Percentiles rank a stretch among this genome's conserved stretches.
Evolutionary conservation across 2,113 vertebrate species (phyloP).

Genomic region (Procavia capensis): DNA sequence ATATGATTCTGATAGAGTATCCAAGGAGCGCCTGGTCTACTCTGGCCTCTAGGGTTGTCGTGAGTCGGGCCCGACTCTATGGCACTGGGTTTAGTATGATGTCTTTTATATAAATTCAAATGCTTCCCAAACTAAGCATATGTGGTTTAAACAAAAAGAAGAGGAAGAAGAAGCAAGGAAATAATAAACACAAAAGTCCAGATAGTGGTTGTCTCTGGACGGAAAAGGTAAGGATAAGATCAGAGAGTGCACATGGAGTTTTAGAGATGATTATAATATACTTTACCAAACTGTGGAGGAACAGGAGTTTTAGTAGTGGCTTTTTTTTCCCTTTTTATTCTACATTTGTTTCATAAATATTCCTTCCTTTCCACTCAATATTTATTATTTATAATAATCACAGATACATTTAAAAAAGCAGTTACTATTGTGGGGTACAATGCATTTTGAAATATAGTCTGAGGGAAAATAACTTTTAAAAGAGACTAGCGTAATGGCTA

Average conservation of each 20-base stretch:
- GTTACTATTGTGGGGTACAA: background rate
- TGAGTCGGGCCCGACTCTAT: too few relatives aligned
- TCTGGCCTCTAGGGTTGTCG: too few relatives aligned
- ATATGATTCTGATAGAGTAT: background rate
- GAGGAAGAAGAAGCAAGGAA: constrained; percentile 11
- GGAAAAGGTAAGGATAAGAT: background rate
- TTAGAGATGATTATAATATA: background rate
- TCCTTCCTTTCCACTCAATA: background rate
- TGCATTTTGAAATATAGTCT: background rate
- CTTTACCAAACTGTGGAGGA: background rate
- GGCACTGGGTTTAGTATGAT: too few relatives aligned
- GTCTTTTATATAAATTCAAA: constrained; percentile 52
- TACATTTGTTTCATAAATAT: background rate
- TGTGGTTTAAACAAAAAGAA: background rate
- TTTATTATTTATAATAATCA: background rate
- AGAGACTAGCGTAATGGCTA: background rate
- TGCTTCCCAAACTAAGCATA: constrained; percentile 17
- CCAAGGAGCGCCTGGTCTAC: too few relatives aligned
- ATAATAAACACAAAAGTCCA: constrained; percentile 22
- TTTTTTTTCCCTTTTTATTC: background rate
- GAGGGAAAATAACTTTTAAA: background rate
- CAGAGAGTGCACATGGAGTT: background rate
- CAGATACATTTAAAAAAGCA: background rate
- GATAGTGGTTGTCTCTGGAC: background rate
- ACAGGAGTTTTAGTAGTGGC: background rate